Evolutionary conservation across 2,797 vertebrate species (phyloP), one percentile per base, ranked within the genome.

Genomic region (Merluccius polli): DNA sequence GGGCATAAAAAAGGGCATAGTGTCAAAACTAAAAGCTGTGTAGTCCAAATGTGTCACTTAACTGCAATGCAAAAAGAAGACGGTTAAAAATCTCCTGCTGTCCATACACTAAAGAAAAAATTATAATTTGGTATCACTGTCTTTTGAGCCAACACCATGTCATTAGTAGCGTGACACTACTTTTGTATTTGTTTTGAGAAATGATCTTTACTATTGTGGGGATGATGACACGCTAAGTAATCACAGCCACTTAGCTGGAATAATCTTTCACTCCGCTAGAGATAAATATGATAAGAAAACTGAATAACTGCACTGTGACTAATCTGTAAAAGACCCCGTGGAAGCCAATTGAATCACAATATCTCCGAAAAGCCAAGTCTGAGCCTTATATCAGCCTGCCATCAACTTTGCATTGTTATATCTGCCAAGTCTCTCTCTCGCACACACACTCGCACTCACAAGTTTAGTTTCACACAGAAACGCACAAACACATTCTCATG

Each of bases 321-420:
- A 63, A 63, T 63, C 10, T 24, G 52, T 63, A 63, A 63, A 63
- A 27, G 52, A 63, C 52, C 52, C 52, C 9, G 21, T 27, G 52
- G 52, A 63, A 24, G 52, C n/a, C 36, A 63, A 63, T 63, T 63
- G 52, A 27, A 63, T 63, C 52, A 63, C 52, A 63, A 63, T 63
- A 63, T 63, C n/a, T 63, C 52, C 15, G 21, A n/a, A 63, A 63
- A 63, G 8, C n/a, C n/a, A 3, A 24, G 52, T 59, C 52, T 59
- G 52, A 59, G 52, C 52, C 52, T 59, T 59, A 59, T n/a, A 63
- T 63, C 52, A 63, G 52, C 52, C 52, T 24, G 52, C 52, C 52
- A 63, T 63, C 52, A 27, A 10, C 21, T 24, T 11, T 63, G 52
- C 52, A 27, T 63, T 63, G 52, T 63, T 63, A 21, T 63, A 63